A percentile compares a stretch with the other conserved stretches of the same genome.
phyloP scores from a whole-genome alignment of 2,113 vertebrate species.

The Pipa parva region DNA sequence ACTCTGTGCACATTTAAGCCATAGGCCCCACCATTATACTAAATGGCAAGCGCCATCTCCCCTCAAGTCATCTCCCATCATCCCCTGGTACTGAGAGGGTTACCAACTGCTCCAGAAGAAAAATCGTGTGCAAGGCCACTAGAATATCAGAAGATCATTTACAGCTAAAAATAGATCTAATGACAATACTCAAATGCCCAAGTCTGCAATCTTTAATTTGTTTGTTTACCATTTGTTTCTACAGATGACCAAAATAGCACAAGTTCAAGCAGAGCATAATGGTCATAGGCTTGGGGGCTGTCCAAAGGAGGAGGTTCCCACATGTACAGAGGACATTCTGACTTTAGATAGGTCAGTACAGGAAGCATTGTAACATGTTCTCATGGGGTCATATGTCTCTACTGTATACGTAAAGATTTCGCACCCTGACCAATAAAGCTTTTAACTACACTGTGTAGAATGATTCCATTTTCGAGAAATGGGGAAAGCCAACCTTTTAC shows the following conservation, averaged over 20 bases:
- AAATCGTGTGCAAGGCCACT: not conserved
- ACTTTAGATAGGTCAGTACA: not conserved
- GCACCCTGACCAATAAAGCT: too few species aligned
- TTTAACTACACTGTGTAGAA: too few species aligned
- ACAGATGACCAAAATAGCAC: constrained; percentile 10
- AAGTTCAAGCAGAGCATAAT: not conserved
- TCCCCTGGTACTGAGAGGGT: not conserved
- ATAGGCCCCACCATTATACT: not conserved
- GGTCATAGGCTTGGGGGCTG: not conserved
- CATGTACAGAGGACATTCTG: not conserved
- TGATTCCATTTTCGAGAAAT: too few species aligned
- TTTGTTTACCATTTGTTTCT: constrained; percentile 28
- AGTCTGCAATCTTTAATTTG: constrained; percentile 19
- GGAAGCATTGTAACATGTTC: not conserved
- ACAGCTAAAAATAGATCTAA: constrained; percentile 23
- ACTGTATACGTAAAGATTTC: too few species aligned
- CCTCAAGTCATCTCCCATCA: not conserved
- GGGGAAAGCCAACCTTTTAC: too few species aligned
- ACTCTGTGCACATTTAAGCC: too few species aligned
- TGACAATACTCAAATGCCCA: not conserved
- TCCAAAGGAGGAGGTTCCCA: not conserved
- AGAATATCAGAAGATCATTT: not conserved
- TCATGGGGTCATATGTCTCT: too few species aligned
- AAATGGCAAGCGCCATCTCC: too few species aligned
- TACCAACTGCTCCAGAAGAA: not conserved